Conservation (phyloP, 2,797 vertebrate genomes). For the Taeniopygia guttata region DNA sequence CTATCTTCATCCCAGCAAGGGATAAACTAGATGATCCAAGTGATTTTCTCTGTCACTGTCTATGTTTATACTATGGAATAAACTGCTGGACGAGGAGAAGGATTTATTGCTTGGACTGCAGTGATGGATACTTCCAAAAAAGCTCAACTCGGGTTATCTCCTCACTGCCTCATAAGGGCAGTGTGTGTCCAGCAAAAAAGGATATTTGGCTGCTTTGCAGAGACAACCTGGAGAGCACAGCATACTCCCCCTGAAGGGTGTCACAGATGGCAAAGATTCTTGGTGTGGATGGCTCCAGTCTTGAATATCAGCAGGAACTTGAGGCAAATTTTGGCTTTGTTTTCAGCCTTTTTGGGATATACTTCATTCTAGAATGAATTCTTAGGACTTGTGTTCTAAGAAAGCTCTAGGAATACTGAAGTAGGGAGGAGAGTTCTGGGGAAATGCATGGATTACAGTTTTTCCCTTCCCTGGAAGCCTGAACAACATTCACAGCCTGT, state of each 20-base stretch:
- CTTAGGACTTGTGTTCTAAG: neutral
- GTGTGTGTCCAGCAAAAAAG: neutral
- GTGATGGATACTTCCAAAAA: neutral
- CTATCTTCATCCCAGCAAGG: neutral
- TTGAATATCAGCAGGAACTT: neutral
- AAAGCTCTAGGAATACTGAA: neutral
- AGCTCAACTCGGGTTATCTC: neutral
- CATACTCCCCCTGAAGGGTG: neutral
- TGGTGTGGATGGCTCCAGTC: neutral
- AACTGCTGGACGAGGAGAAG: neutral
- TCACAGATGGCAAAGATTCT: neutral
- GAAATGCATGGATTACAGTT: neutral
- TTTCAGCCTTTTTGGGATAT: neutral
- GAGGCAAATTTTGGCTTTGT: neutral
- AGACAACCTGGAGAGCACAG: neutral
- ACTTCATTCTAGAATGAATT: neutral
- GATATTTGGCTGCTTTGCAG: neutral
- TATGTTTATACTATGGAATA: conserved; percentile 10
- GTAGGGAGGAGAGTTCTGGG: neutral
- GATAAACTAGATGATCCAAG: neutral
- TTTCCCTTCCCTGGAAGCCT: neutral
- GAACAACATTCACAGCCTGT: neutral
- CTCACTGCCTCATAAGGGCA: neutral
- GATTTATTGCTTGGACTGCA: neutral
- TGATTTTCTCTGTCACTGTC: conserved; percentile 21